Conservation (phyloP, 2,113 vertebrate species). For the Sterna hirundo region DNA sequence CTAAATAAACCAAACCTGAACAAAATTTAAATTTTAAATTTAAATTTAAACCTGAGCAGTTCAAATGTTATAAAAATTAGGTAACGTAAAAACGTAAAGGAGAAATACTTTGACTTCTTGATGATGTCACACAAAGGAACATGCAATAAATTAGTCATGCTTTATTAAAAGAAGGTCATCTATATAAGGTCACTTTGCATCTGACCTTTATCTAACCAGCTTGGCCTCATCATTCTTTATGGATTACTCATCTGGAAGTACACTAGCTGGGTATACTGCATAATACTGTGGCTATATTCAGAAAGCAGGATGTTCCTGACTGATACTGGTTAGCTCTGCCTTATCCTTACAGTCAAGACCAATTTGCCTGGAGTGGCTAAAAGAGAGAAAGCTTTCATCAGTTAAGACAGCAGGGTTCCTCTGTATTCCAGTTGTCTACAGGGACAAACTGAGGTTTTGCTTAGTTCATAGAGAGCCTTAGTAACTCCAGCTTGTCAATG, state of each 20-base stretch:
- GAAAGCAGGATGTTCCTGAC: neutral
- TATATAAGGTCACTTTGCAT: neutral
- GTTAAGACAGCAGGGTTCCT: neutral
- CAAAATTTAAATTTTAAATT: neutral
- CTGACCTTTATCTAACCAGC: neutral
- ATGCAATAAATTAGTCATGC: neutral
- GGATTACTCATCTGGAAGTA: neutral
- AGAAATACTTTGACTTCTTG: neutral
- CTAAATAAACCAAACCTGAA: neutral
- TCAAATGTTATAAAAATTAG: neutral
- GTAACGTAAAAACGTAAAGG: neutral
- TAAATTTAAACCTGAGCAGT: neutral
- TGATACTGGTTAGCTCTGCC: neutral
- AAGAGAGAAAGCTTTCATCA: neutral
- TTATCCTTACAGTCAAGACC: neutral
- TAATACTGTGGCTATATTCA: neutral
- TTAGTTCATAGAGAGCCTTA: neutral
- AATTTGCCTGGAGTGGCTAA: neutral
- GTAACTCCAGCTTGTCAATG: constrained; percentile 2
- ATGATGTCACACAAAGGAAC: neutral
- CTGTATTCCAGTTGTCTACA: neutral
- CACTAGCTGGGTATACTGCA: neutral
- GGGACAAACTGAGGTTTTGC: neutral
- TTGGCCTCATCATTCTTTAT: neutral
- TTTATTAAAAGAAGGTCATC: neutral